These are phyloP conservation scores for Notothenia coriiceps DNA, from an alignment of 2,113 vertebrate species.

Conservation along the genomic window DNA sequence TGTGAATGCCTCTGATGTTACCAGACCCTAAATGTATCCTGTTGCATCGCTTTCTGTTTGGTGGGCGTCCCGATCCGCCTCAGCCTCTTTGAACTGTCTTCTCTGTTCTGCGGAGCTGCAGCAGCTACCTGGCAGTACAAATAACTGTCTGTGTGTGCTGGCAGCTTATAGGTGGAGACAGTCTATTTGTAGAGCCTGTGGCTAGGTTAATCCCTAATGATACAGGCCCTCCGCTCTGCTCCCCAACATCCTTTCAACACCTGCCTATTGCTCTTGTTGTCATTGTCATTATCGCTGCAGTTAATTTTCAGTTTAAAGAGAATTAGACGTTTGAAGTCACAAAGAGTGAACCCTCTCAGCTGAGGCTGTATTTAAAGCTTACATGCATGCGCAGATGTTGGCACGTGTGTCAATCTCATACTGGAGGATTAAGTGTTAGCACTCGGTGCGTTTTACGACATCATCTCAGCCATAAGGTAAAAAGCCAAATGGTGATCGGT, in stretches of 20 bases:
- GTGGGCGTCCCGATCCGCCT: slow-evolving; percentile 52
- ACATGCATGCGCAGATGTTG: not conserved
- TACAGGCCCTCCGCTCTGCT: slow-evolving; percentile 68
- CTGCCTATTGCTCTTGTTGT: slow-evolving; percentile 66
- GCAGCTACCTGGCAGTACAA: slow-evolving; percentile 79
- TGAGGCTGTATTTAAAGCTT: slow-evolving; percentile 25
- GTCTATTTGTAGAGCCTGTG: slow-evolving; percentile 82
- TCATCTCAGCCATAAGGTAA: not conserved
- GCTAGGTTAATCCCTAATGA: slow-evolving; percentile 84
- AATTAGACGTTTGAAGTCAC: slow-evolving; percentile 45
- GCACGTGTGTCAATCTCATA: not conserved
- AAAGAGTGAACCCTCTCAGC: slow-evolving; percentile 32
- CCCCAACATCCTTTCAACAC: slow-evolving; percentile 63
- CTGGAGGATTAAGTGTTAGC: not conserved
- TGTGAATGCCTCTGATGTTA: slow-evolving; percentile 54
- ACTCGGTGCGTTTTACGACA: slow-evolving; percentile 1
- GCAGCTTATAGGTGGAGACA: slow-evolving; percentile 81
- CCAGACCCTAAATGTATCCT: slow-evolving; percentile 43
- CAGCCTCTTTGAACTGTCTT: slow-evolving; percentile 71
- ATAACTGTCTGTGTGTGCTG: slow-evolving; percentile 72
- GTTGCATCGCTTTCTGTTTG: slow-evolving; percentile 66
- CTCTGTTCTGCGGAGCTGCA: slow-evolving; percentile 65
- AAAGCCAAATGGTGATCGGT: not conserved
- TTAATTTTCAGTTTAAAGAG: slow-evolving; percentile 44
- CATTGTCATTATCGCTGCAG: slow-evolving; percentile 58